Base-by-base conservation (phyloP, 2,888 invertebrate species). In the Macaria notata region DNA sequence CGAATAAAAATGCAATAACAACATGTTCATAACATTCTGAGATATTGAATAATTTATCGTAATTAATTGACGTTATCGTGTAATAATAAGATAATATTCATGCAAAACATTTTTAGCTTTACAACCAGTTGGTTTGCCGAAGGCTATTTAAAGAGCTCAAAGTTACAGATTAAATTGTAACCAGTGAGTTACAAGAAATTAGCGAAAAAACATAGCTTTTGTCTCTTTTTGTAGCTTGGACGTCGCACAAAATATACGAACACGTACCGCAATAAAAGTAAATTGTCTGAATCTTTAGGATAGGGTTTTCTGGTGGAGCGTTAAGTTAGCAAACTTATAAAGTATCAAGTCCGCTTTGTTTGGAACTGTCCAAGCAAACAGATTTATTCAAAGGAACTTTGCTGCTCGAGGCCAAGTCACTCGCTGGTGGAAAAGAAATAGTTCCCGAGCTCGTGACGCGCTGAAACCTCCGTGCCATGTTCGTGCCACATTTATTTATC, bases 341-440 rank as follows among this genome's bases (percentile, higher is more conserved):
- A 54, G 46, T 53, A 63, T 50, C 45, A 43, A 61, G 72, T 72
- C 64, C 57, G 67, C 54, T 73, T 72, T 72, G 70, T 75, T 72
- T 70, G 68, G 49, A 61, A 60, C 56, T 60, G 55, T 54, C 49
- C 47, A 47, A 59, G 46, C 6, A 31, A 38, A 49, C 50, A 58
- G 58, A 60, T 58, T 64, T 64, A 64, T 66, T 64, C 64, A 64
- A 68, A 67, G 63, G 63, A 71, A 75, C 69, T 75, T 76, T 66
- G 64, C 63, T 65, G 61, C 63, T 63, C 65, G 68, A 65, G 64
- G 68, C 71, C 70, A 71, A 68, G 61, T 73, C 61, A 62, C 62
- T 68, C 70, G 56, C 70, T 45, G 41, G 41, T 31, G 41, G 53
- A 54, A 58, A 58, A 54, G 43, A 49, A 58, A 59, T 54, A 70